Conservation (phyloP, 37 sponge, comb jelly and placozoan genomes). For the Theonella swinhoei region DNA sequence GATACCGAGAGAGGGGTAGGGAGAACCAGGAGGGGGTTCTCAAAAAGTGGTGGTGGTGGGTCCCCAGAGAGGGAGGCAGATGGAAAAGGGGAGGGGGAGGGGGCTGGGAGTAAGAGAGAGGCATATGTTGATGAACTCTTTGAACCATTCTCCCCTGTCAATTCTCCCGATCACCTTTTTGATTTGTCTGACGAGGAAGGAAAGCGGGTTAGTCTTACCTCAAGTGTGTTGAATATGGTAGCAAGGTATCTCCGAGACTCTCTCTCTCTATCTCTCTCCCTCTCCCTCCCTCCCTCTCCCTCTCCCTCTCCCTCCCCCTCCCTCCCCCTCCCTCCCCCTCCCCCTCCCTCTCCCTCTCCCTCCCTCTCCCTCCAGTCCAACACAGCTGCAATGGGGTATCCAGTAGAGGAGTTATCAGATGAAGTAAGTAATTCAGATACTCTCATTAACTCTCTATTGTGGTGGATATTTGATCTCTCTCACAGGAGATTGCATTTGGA, state of each 20-base stretch:
- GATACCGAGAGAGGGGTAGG: conserved; percentile 13
- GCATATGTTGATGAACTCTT: conserved; percentile 64
- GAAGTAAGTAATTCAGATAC: conserved; percentile 36
- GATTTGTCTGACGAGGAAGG: conserved; percentile 80
- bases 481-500: conserved; percentile 70
- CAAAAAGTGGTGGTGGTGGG: neutral
- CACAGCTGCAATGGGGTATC: conserved; percentile 24
- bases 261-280: neutral
- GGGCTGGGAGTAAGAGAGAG: neutral
- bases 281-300: neutral
- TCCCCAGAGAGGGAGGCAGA: conserved; percentile 17
- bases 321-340: too few relatives aligned
- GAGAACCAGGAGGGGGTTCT: neutral
- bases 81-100: conserved; percentile 6
- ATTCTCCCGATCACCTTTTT: conserved; percentile 82
- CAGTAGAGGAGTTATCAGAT: conserved; percentile 79
- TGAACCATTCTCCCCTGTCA: conserved; percentile 86
- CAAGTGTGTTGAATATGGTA: neutral
- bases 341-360: neutral
- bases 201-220: conserved; percentile 47
- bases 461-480: neutral
- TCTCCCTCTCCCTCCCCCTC: neutral
- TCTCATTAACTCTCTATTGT: too few relatives aligned
- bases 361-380: neutral
- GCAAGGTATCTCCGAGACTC: too few relatives aligned